A percentile compares a stretch with the other conserved stretches of the same genome.
Conservation (phyloP, 1,140 invertebrate species). For the Drosophila kohkoa region DNA sequence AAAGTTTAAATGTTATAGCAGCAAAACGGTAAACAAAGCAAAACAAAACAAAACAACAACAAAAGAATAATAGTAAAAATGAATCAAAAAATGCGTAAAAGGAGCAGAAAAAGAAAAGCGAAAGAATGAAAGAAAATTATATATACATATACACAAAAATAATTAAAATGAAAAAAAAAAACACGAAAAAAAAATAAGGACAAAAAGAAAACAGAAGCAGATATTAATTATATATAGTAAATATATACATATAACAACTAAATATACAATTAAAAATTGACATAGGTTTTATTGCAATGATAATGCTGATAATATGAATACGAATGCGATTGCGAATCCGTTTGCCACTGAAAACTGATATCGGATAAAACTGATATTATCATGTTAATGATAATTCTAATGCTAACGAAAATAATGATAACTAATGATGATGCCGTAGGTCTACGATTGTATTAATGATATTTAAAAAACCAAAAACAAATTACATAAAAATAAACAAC, state of each 20-base stretch:
- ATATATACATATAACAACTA: slow-evolving; percentile 79
- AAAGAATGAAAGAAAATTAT: slow-evolving; percentile 55
- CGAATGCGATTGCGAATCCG: slow-evolving; percentile 28
- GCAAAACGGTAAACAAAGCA: slow-evolving; percentile 54
- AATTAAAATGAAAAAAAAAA: slow-evolving; percentile 35
- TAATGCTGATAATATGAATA: slow-evolving; percentile 50
- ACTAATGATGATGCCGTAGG: slow-evolving; percentile 36
- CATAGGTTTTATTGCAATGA: slow-evolving; percentile 76
- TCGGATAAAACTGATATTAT: slow-evolving; percentile 29
- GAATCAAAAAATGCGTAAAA: slow-evolving; percentile 29
- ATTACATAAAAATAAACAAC: slow-evolving; percentile 50
- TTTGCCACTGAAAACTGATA: slow-evolving; percentile 28
- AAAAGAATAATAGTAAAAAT: slow-evolving; percentile 36
- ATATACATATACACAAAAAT: slow-evolving; percentile 77
- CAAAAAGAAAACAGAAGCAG: slow-evolving; percentile 29
- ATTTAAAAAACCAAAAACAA: slow-evolving; percentile 32
- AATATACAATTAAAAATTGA: slow-evolving; percentile 80
- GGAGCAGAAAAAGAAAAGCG: slow-evolving; percentile 17
- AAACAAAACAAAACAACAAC: slow-evolving; percentile 33
- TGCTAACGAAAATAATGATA: slow-evolving; percentile 18
- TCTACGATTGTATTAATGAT: slow-evolving; percentile 55
- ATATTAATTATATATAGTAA: slow-evolving; percentile 68
- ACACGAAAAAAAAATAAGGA: slow-evolving; percentile 13
- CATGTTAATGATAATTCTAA: slow-evolving; percentile 20
- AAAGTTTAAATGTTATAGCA: slow-evolving; percentile 72